These are phyloP conservation scores for Bombus difficillimus DNA, from an alignment of 1,140 invertebrate genomes.

Conservation along the genomic window DNA sequence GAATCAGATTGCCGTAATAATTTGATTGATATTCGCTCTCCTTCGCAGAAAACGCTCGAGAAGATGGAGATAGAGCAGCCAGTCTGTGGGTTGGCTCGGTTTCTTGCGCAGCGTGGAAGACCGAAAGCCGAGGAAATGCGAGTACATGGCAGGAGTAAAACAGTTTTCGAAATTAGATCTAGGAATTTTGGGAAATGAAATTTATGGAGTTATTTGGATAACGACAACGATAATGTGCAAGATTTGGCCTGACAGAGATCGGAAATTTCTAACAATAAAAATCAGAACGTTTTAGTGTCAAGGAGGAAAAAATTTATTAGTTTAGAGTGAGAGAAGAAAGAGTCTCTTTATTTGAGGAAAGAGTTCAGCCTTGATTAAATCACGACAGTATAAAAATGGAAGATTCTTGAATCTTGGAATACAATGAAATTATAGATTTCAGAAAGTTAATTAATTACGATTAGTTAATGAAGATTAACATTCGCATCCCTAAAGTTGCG, in stretches of 20 bases:
- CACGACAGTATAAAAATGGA: too few species aligned
- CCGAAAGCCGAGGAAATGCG: background rate
- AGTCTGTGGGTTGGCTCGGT: background rate
- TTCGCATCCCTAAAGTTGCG: too few species aligned
- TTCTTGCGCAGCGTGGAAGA: background rate
- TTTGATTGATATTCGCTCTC: slow-evolving; percentile 55
- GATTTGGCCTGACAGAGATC: background rate
- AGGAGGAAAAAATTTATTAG: background rate
- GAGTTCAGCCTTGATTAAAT: too few species aligned
- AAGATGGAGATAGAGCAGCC: slow-evolving; percentile 11
- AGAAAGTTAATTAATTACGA: background rate
- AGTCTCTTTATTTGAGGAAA: too few species aligned
- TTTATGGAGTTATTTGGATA: background rate
- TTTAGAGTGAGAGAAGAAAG: too few species aligned
- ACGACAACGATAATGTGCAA: too few species aligned
- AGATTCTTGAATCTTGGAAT: too few species aligned
- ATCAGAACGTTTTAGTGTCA: background rate
- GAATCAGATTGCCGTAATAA: slow-evolving; percentile 51
- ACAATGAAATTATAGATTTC: too few species aligned
- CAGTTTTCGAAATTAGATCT: too few species aligned
- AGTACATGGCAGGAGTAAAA: background rate
- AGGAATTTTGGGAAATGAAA: background rate
- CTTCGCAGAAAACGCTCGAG: slow-evolving; percentile 19
- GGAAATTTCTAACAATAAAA: background rate
- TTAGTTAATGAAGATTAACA: too few species aligned